A percentile compares a stretch with the other conserved stretches of the same genome.
Conservation (phyloP, 2,888 invertebrate genomes). For the Drosophila dives region DNA sequence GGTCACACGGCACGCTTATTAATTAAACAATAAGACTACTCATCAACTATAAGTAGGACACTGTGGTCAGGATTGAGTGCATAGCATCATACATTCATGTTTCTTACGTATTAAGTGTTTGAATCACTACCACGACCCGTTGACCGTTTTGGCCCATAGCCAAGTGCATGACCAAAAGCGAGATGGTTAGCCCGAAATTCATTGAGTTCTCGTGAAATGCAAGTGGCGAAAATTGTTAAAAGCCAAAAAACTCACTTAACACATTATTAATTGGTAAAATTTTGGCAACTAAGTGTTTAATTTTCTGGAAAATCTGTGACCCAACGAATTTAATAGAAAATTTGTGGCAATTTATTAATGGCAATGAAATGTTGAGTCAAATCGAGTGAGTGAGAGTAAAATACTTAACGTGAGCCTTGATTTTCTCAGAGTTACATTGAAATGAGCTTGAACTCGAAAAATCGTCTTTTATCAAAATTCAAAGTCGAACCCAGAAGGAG, state of each 20-base stretch:
- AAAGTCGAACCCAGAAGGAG: not conserved
- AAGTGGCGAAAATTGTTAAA: conserved; percentile 16
- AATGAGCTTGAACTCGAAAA: conserved; percentile 31
- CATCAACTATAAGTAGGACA: conserved; percentile 44
- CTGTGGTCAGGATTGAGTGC: conserved; percentile 24
- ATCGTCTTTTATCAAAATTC: conserved; percentile 22
- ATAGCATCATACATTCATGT: conserved; percentile 3
- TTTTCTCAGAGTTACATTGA: conserved; percentile 12
- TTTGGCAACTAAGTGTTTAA: conserved; percentile 21
- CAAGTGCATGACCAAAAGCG: conserved; percentile 49
- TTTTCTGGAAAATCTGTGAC: conserved; percentile 45
- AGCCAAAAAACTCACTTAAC: conserved; percentile 21
- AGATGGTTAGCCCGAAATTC: conserved; percentile 40
- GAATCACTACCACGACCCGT: conserved; percentile 60
- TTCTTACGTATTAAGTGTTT: conserved; percentile 9
- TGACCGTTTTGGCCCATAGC: conserved; percentile 56
- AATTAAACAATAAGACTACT: conserved; percentile 47
- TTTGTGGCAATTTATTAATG: conserved; percentile 14
- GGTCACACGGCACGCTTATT: conserved; percentile 38
- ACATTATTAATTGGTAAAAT: conserved; percentile 18
- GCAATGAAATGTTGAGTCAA: conserved; percentile 35
- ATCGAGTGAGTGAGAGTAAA: conserved; percentile 12
- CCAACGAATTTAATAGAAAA: conserved; percentile 34
- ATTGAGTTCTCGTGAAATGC: conserved; percentile 50
- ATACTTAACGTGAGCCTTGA: conserved; percentile 3